These are phyloP conservation scores for Sapayoa aenigma DNA, from an alignment of 2,113 vertebrate species.

Conservation along the genomic window DNA sequence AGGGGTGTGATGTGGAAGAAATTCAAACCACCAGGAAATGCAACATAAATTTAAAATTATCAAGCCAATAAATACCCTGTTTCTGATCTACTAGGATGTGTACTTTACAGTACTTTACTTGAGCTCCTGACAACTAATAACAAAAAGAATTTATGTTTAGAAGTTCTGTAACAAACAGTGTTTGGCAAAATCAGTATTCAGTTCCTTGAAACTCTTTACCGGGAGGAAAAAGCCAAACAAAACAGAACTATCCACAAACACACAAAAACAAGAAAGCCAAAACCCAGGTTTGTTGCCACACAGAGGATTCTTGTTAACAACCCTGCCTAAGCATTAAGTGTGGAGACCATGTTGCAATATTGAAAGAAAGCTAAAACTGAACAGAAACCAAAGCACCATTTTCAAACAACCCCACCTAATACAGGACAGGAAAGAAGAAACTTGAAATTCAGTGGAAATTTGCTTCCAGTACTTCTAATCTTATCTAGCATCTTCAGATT, in stretches of 20 bases:
- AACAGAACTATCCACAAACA: not conserved
- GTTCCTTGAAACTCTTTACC: not conserved
- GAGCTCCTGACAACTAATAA: not conserved
- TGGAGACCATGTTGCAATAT: accelerated
- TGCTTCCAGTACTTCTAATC: not conserved
- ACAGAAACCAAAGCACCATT: not conserved
- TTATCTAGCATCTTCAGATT: not conserved
- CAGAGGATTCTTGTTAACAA: not conserved
- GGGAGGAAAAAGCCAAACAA: not conserved
- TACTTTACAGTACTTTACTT: not conserved
- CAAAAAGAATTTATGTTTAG: not conserved
- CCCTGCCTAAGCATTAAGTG: accelerated
- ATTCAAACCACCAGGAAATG: not conserved
- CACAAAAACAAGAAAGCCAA: not conserved
- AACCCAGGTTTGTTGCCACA: accelerated
- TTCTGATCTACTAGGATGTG: not conserved
- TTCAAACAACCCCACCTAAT: not conserved
- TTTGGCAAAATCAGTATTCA: not conserved
- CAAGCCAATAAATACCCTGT: not conserved
- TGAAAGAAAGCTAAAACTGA: accelerated
- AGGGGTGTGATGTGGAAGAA: not conserved
- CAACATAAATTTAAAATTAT: not conserved
- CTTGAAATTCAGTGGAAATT: not conserved
- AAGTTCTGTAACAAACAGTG: not conserved
- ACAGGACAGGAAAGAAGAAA: not conserved